Evolutionary conservation across 1,140 invertebrate genomes (phyloP), one percentile per base, ranked within the genome.

Genomic region (Piezodorus guildinii): DNA sequence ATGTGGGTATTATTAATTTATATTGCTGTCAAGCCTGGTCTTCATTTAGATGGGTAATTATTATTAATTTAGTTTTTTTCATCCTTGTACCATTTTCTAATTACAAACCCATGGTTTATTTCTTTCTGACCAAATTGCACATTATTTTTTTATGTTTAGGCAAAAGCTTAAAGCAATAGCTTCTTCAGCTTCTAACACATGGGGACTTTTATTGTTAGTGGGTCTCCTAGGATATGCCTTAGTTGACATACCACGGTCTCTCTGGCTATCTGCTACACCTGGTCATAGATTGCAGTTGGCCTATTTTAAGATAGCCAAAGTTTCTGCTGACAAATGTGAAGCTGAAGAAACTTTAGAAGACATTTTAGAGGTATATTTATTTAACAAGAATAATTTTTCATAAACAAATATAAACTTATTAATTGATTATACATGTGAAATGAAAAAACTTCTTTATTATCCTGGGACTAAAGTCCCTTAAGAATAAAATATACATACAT

Each of bases 101-200:
- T 30, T 30, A 30, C 27, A 30, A 30, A n/a, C n/a, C n/a, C n/a
- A n/a, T n/a, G n/a, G n/a, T n/a, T n/a, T n/a, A n/a, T n/a, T n/a
- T n/a, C n/a, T n/a, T n/a, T n/a, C n/a, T 8, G 8, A 8, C 8
- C 27, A 30, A 4, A 30, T 30, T 30, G 10, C 14, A 17, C 3
- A 5, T 16, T 46, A 12, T 46, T 16, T 46, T 46, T 46, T 30
- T 30, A 30, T 8, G 43, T 60, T 60, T 73, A 90, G 84, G 69
- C 84, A 87, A 65, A 93, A 96, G 75, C 78, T 98, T 15, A 98
- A 97, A 79, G 88, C 94, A 0, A 95, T 99, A 67, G 92, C 95
- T 52, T 94, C 96, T n/a, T 95, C 95, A 16, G 95, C 96, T 12
- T 96, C 94, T 70, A 99, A 99, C 72, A 99, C 97, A 0, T 99